phyloP scores from a whole-genome alignment of 2,113 vertebrate species.

The Perca fluviatilis region DNA sequence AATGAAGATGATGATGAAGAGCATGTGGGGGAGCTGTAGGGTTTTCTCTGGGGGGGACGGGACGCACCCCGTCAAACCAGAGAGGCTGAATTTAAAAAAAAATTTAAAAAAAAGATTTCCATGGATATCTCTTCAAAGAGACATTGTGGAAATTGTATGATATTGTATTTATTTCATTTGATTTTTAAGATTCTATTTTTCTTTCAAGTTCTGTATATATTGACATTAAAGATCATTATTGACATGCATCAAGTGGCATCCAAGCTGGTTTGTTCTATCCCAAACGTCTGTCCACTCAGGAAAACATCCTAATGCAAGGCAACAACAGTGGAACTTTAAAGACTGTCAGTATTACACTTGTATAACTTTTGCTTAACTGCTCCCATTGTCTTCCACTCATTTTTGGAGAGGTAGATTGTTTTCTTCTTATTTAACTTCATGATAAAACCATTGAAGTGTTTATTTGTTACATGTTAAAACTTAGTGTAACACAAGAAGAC shows the following conservation, averaged over 20 bases:
- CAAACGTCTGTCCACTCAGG: background rate
- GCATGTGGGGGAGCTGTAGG: slow-evolving; percentile 74
- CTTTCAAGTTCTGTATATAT: slow-evolving; percentile 94
- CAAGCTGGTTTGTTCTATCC: slow-evolving; percentile 6
- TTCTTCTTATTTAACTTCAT: background rate
- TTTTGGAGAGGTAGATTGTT: background rate
- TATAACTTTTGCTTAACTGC: background rate
- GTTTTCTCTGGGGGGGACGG: slow-evolving; percentile 75
- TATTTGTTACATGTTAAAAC: background rate
- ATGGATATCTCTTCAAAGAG: slow-evolving; percentile 85
- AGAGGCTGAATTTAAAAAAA: slow-evolving; percentile 68
- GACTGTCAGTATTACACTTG: too few relatives aligned
- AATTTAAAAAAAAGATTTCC: slow-evolving; percentile 68
- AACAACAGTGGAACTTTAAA: background rate
- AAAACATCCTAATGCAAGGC: background rate
- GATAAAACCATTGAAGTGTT: background rate
- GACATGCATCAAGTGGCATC: slow-evolving; percentile 71
- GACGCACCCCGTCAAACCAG: slow-evolving; percentile 74
- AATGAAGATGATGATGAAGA: slow-evolving; percentile 77
- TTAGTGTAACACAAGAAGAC: background rate
- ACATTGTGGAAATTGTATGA: slow-evolving; percentile 95
- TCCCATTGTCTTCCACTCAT: background rate
- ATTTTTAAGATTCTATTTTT: slow-evolving; percentile 94
- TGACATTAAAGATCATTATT: slow-evolving; percentile 94
- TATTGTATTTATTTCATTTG: slow-evolving; percentile 97